These are phyloP conservation scores for Corticium candelabrum DNA, from an alignment of 37 sponge, comb jelly and placozoan species.

Conservation along the genomic window DNA sequence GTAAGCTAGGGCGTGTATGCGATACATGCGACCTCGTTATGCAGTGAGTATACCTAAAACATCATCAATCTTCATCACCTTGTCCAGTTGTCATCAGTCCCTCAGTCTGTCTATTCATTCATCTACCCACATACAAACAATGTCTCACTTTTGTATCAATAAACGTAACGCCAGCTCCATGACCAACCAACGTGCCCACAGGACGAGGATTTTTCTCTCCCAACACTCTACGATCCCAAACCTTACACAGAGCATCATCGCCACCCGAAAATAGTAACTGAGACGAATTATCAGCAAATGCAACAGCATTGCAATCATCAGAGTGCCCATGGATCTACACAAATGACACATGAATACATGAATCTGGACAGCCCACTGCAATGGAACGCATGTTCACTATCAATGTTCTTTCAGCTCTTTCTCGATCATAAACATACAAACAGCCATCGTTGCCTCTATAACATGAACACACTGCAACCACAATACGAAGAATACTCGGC, in stretches of 20 bases:
- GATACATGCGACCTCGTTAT: no score
- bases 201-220: conserved; percentile 36
- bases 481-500: neutral
- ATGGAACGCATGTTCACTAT: no score
- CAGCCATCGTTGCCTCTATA: conserved; percentile 59
- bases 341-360: no score
- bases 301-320: conserved; percentile 60
- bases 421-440: conserved; percentile 60
- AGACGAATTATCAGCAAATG: conserved; percentile 32
- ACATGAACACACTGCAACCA: neutral
- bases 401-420: conserved; percentile 21
- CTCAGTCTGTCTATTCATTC: no score
- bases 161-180: conserved; percentile 75
- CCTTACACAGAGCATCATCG: conserved; percentile 47
- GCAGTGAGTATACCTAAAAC: no score
- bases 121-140: no score
- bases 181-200: conserved; percentile 76
- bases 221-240: conserved; percentile 74
- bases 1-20: no score
- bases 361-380: no score
- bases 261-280: conserved; percentile 68
- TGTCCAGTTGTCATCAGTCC: no score
- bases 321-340: no score
- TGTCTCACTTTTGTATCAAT: conserved; percentile 58
- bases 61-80: no score